Evolutionary conservation across 1,140 invertebrate species (phyloP).

Genomic region (Oncopodura yosiiana): DNA sequence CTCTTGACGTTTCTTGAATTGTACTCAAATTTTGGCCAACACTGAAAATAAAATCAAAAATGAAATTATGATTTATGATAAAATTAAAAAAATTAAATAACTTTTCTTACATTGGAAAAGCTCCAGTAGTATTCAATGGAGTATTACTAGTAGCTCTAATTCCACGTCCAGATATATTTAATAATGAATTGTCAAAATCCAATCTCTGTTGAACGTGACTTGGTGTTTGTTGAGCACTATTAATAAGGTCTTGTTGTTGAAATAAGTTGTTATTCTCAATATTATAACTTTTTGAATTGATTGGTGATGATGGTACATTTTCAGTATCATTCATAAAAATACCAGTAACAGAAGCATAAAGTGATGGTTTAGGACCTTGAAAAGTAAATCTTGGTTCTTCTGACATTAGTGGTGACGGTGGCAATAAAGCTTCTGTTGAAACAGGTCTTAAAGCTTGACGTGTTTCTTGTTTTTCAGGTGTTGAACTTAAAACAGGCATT

Average conservation of each 20-base stretch:
- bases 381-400: not conserved
- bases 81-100: slow-evolving; percentile 1
- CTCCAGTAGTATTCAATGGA: too few relatives aligned
- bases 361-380: not conserved
- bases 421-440: not conserved
- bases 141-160: too few relatives aligned
- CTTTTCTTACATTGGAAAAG: too few relatives aligned
- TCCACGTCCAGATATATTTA: too few relatives aligned
- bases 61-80: not conserved
- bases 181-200: too few relatives aligned
- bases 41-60: not conserved
- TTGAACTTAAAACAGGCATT: slow-evolving; percentile 12
- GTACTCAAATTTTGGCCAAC: slow-evolving; percentile 20
- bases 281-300: not conserved
- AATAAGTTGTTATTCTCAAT: too few relatives aligned
- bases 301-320: not conserved
- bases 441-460: not conserved
- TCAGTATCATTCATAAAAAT: not conserved
- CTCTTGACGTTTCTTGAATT: slow-evolving; percentile 28
- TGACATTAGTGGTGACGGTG: too few relatives aligned
- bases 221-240: too few relatives aligned
- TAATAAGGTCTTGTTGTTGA: too few relatives aligned
- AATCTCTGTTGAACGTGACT: too few relatives aligned
- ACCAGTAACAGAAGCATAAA: not conserved
- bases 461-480: not conserved